These are phyloP conservation scores for Actinernus sp. DNA, from an alignment of 92 coral and sea anemone genomes.

Conservation along the genomic window DNA sequence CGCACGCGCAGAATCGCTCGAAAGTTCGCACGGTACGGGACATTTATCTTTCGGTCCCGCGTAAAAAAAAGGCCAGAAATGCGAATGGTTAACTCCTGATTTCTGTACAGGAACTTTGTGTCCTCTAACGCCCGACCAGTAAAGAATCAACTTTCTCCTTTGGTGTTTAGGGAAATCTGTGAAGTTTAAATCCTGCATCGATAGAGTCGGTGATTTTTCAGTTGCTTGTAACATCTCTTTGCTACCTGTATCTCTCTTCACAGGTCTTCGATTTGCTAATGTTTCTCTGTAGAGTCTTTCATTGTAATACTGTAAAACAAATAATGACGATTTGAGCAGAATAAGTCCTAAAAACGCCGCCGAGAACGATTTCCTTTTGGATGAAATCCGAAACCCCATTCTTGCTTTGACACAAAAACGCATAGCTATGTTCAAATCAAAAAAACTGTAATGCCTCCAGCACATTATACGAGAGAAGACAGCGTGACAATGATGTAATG, in stretches of 20 bases:
- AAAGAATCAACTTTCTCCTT: conserved; percentile 69
- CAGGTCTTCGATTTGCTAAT: conserved; percentile 26
- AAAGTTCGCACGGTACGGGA: conserved; percentile 90
- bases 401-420: conserved; percentile 12
- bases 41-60: conserved; percentile 87
- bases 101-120: conserved; percentile 86
- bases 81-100: conserved; percentile 78
- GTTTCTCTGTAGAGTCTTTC: conserved; percentile 46
- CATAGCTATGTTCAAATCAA: conserved; percentile 33
- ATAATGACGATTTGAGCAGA: conserved; percentile 63
- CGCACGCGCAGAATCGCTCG: conserved; percentile 79
- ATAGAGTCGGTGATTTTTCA: conserved; percentile 3
- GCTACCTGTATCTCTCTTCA: conserved; percentile 4
- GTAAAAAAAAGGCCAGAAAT: conserved; percentile 98
- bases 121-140: conserved; percentile 90
- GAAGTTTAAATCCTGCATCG: conserved; percentile 44
- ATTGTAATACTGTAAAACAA: conserved; percentile 76
- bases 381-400: conserved; percentile 38
- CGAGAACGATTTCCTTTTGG: conserved; percentile 62
- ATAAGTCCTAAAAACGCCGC: conserved; percentile 68
- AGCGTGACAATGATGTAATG: conserved; percentile 47
- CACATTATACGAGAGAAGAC: neutral
- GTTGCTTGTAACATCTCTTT: conserved; percentile 2
- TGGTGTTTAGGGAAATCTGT: conserved; percentile 60
- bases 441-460: conserved; percentile 1